Base-by-base conservation (phyloP, 2,888 invertebrate species). In the Elysia crispata region DNA sequence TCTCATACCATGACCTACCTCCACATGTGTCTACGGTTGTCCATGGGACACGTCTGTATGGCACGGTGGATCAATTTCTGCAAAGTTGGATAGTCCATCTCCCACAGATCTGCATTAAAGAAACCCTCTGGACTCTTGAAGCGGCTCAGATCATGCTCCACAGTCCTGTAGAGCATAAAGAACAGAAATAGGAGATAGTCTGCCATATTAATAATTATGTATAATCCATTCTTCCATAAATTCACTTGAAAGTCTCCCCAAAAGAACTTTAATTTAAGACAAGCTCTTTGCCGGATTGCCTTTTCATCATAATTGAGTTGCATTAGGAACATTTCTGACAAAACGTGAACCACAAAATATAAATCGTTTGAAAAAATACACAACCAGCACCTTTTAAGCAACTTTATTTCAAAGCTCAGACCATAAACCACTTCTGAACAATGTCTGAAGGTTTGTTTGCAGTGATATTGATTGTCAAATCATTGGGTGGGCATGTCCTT, bases 41-140 rank as follows among this genome's bases (percentile, higher is more conserved):
- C 94, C 88, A 94, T 93, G n/a, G 94, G 93, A 84, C 94, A 93
- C 77, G 93, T 93, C 88, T 93, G 93, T 75, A 94, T 93, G 31
- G 94, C 94, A 82, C 93, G 93, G 87, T 92, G 92, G 30, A 94
- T 92, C 81, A 94, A 90, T 84, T 93, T 93, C 81, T 93, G 94
- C 25, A 94, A 88, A 57, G 93, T 93, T 75, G 93, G 93, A 84
- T 93, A 93, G 87, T 94, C 94, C 85, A 94, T 91, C 31, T 94
- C 94, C 93, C 94, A 94, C 74, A 93, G 88, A 78, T 89, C 88
- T 76, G 93, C 93, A 84, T 94, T 92, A 88, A 94, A 94, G 62
- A 92, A 87, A 13, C 92, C 92, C 87, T 94, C 94, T 1, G 93
- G 91, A 67, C 92, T 92, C 81, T 90, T 90, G 85, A 93, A 93